phyloP scores from a whole-genome alignment of 1,140 invertebrate genomes.

The Euglossa dilemma region DNA sequence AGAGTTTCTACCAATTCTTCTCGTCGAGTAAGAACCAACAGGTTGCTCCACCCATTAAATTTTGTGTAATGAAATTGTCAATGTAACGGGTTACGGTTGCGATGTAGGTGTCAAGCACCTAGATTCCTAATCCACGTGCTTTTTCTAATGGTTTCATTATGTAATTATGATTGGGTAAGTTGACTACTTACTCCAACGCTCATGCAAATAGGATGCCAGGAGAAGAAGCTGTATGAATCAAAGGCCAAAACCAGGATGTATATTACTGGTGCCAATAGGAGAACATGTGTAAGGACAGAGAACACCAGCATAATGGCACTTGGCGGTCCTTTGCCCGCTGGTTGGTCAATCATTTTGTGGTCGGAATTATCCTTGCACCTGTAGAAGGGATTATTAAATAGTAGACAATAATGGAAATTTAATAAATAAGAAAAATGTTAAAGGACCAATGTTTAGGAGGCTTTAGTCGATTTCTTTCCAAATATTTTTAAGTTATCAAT shows the following conservation, averaged over 20 bases:
- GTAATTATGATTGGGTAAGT: conserved; percentile 19
- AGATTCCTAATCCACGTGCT: conserved; percentile 5
- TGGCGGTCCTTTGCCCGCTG: conserved; percentile 65
- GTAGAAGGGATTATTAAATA: background rate
- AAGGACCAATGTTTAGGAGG: background rate
- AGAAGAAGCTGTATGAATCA: conserved; percentile 69
- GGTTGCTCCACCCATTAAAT: background rate
- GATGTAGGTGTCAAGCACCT: background rate
- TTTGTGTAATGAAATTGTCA: background rate
- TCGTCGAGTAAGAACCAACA: background rate
- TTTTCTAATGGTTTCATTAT: background rate
- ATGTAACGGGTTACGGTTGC: background rate
- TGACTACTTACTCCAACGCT: conserved; percentile 75
- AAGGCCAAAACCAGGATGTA: conserved; percentile 75
- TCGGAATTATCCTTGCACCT: conserved; percentile 11
- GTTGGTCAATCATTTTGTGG: conserved; percentile 69
- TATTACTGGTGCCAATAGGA: conserved; percentile 74
- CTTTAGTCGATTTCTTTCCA: no score
- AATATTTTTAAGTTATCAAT: no score
- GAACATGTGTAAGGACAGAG: conserved; percentile 72
- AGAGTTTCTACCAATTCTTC: background rate
- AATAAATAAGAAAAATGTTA: background rate
- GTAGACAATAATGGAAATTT: background rate
- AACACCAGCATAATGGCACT: conserved; percentile 64
- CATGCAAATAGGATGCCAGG: conserved; percentile 80